phyloP scores from a whole-genome alignment of 1,140 invertebrate species.

The Ceratina calcarata region DNA sequence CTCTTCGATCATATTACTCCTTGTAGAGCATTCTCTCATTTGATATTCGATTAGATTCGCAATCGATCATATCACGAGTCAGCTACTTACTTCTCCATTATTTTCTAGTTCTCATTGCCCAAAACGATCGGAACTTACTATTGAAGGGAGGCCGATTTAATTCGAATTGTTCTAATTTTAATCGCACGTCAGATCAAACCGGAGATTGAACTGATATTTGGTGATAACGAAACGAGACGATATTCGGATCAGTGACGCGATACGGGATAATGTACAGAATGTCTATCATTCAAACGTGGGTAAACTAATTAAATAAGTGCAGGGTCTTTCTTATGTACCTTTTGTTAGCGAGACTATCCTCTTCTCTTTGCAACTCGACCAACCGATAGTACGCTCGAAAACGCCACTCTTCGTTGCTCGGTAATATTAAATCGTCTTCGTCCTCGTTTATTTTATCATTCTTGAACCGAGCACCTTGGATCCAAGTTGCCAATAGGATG shows the following conservation, averaged over 20 bases:
- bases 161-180: neutral
- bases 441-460: constrained; percentile 50
- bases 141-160: neutral
- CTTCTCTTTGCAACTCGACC: constrained; percentile 85
- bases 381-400: constrained; percentile 87
- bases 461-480: constrained; percentile 31
- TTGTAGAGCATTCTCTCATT: neutral
- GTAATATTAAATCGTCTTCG: constrained; percentile 80
- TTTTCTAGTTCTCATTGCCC: neutral
- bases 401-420: constrained; percentile 87
- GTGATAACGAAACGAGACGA: neutral
- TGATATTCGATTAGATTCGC: neutral
- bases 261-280: too few relatives aligned
- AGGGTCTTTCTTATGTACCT: constrained; percentile 2
- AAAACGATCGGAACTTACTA: neutral
- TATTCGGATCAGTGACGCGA: neutral
- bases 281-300: too few relatives aligned
- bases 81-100: constrained; percentile 11
- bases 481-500: constrained; percentile 65
- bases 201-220: neutral
- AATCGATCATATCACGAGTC: neutral
- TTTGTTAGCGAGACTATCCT: constrained; percentile 54
- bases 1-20: constrained; percentile 13
- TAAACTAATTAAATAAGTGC: too few relatives aligned
- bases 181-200: neutral